A percentile compares a stretch with the other conserved stretches of the same genome.
These are phyloP conservation scores for Hylaea fasciaria DNA, from an alignment of 2,888 invertebrate genomes.

Conservation along the genomic window DNA sequence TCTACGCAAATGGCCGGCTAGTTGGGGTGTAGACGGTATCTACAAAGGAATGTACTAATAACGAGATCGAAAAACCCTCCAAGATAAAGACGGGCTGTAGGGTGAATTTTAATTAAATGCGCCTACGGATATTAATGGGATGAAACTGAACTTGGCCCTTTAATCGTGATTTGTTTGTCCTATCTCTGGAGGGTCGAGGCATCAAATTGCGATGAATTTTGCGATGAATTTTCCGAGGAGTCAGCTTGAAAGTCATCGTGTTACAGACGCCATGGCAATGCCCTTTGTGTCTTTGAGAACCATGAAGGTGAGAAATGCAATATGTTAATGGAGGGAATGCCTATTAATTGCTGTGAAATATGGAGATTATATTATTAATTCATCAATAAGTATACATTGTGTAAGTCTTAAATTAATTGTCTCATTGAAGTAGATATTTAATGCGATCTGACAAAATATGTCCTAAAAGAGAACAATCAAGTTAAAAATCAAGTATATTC, in stretches of 20 bases:
- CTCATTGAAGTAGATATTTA: background rate
- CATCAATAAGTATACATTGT: too few species aligned
- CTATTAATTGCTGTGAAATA: constrained; percentile 10
- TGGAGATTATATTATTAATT: constrained; percentile 3
- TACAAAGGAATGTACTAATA: constrained; percentile 64
- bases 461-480: too few species aligned
- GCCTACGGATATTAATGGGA: constrained; percentile 79
- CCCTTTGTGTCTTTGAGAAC: constrained; percentile 43
- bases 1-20: constrained; percentile 48
- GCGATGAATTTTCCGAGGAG: constrained; percentile 50
- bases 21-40: constrained; percentile 50
- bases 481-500: background rate
- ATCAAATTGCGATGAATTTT: constrained; percentile 53
- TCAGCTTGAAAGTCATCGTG: constrained; percentile 45
- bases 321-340: constrained; percentile 28
- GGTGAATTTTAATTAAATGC: constrained; percentile 84
- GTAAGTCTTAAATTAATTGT: background rate
- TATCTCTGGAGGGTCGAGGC: constrained; percentile 59
- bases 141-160: constrained; percentile 75
- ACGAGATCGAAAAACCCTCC: constrained; percentile 73
- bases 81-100: constrained; percentile 70
- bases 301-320: constrained; percentile 33
- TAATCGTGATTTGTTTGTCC: constrained; percentile 82
- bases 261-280: constrained; percentile 42
- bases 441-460: background rate